phyloP scores from a whole-genome alignment of 2,888 invertebrate genomes.

The Stomorhina lunata region DNA sequence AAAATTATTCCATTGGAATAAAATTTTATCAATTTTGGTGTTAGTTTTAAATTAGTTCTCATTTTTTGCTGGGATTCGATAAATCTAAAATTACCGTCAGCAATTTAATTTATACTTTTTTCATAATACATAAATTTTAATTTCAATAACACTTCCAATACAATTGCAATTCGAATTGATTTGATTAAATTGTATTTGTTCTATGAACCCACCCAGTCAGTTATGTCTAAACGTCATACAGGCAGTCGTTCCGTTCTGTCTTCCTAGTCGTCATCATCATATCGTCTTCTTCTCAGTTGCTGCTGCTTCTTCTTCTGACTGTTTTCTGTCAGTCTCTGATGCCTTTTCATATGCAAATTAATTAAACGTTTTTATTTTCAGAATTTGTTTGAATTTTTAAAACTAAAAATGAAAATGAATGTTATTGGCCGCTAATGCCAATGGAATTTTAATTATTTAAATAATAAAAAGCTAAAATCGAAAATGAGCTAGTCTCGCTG shows the following conservation, averaged over 20 bases:
- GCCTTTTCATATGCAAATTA: slow-evolving; percentile 55
- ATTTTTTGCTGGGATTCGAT: too few relatives aligned
- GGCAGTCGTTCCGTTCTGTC: too few relatives aligned
- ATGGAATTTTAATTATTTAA: slow-evolving; percentile 55
- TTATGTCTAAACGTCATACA: too few relatives aligned
- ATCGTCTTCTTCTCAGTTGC: not conserved
- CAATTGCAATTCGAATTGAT: not conserved
- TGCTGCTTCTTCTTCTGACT: slow-evolving; percentile 21
- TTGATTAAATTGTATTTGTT: not conserved
- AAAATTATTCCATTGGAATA: too few relatives aligned
- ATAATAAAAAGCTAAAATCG: not conserved
- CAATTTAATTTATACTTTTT: too few relatives aligned
- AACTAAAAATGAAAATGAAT: slow-evolving; percentile 31
- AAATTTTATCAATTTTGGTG: too few relatives aligned
- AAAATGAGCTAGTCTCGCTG: too few relatives aligned
- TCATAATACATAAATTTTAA: not conserved
- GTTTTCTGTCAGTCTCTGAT: not conserved
- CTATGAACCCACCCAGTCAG: slow-evolving; percentile 5
- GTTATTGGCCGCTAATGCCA: slow-evolving; percentile 47
- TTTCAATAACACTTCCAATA: not conserved
- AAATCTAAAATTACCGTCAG: too few relatives aligned
- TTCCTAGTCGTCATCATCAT: not conserved
- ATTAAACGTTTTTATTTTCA: slow-evolving; percentile 7
- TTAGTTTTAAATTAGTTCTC: too few relatives aligned
- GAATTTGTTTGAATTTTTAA: not conserved